Evolutionary conservation across 2,113 vertebrate genomes (phyloP).

Genomic region (Gavia stellata): DNA sequence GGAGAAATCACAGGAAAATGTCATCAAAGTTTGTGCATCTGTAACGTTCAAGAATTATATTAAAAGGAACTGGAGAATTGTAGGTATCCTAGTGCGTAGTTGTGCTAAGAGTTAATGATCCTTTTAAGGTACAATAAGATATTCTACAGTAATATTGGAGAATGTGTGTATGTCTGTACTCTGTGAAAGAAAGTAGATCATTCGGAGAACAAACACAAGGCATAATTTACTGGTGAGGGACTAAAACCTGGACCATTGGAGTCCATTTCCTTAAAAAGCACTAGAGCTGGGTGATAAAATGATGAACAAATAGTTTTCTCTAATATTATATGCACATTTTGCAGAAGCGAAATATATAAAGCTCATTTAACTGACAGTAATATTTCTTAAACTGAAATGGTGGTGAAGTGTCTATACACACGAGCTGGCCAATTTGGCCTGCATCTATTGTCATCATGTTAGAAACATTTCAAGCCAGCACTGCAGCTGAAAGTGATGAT

Average conservation of each 20-base stretch:
- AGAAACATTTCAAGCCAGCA: background rate
- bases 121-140: background rate
- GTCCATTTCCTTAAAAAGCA: background rate
- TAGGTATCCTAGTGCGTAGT: conserved; percentile 72
- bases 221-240: background rate
- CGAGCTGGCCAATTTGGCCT: background rate
- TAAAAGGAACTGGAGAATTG: conserved; percentile 98
- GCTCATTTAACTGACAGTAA: background rate
- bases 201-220: background rate
- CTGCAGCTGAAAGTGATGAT: background rate
- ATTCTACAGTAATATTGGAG: background rate
- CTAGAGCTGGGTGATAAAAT: background rate
- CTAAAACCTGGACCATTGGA: background rate
- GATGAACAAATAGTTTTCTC: background rate
- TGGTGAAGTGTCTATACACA: background rate
- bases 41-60: conserved; percentile 99
- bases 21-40: conserved; percentile 95
- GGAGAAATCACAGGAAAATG: conserved; percentile 94
- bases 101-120: background rate
- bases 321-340: background rate
- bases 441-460: background rate
- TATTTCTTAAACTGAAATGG: background rate
- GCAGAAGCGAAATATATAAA: background rate
- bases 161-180: background rate
- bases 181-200: background rate